phyloP scores from a whole-genome alignment of 2,113 vertebrate species.

The Pluvianellus socialis region DNA sequence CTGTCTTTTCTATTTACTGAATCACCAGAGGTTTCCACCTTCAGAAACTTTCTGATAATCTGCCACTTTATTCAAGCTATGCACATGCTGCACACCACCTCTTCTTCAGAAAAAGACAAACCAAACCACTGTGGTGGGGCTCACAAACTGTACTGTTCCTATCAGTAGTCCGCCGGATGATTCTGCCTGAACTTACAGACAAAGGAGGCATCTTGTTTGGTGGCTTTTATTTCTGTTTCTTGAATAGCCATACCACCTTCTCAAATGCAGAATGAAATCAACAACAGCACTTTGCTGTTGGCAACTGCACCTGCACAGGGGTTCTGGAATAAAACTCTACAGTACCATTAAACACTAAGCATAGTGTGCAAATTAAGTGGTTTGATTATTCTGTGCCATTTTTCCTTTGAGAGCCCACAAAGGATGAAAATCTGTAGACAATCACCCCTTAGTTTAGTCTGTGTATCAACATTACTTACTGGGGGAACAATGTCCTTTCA shows the following conservation, averaged over 20 bases:
- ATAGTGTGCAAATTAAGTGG: neutral
- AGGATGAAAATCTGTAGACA: neutral
- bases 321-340: neutral
- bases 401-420: neutral
- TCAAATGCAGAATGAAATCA: neutral
- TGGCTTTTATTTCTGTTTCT: neutral
- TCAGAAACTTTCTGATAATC: neutral
- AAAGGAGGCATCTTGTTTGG: neutral
- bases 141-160: accelerated
- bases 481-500: neutral
- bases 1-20: neutral
- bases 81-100: accelerated
- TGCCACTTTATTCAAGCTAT: neutral
- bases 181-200: neutral
- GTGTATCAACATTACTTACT: neutral
- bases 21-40: neutral
- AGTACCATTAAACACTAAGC: neutral
- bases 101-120: neutral
- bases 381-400: neutral
- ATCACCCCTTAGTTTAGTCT: neutral
- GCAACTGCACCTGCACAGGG: neutral
- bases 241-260: neutral
- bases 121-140: neutral
- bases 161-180: neutral
- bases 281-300: neutral